Percentiles rank a stretch among this genome's conserved stretches.
Conservation (phyloP, 2,797 vertebrate species). For the Sebastes trivittatus region DNA sequence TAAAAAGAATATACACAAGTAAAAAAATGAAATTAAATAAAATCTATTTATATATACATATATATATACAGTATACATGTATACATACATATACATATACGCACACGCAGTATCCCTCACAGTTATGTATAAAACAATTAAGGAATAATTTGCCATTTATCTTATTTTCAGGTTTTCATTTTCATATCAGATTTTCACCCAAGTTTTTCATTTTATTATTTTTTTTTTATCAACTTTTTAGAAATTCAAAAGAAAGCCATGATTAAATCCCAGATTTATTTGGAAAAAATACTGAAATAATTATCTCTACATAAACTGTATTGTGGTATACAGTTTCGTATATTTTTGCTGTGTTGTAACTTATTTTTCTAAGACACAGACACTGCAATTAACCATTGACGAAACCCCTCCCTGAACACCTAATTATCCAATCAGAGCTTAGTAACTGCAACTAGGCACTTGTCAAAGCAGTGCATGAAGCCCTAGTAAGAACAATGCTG, state of each 20-base stretch:
- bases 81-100: too few species aligned
- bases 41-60: too few species aligned
- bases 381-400: fast-evolving
- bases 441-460: background rate
- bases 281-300: background rate
- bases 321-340: background rate
- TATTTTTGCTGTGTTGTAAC: background rate
- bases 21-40: too few species aligned
- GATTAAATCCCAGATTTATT: background rate
- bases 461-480: background rate
- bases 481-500: background rate
- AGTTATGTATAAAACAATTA: too few species aligned
- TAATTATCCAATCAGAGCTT: background rate
- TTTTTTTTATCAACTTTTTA: background rate
- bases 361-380: background rate
- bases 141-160: background rate
- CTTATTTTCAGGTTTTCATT: background rate
- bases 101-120: background rate
- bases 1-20: too few species aligned
- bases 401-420: background rate
- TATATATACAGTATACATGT: too few species aligned
- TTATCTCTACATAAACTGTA: fast-evolving
- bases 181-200: background rate
- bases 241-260: background rate
- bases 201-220: background rate